Evolutionary conservation across 2,888 invertebrate genomes (phyloP).

Genomic region (Pseudococcus longispinus): DNA sequence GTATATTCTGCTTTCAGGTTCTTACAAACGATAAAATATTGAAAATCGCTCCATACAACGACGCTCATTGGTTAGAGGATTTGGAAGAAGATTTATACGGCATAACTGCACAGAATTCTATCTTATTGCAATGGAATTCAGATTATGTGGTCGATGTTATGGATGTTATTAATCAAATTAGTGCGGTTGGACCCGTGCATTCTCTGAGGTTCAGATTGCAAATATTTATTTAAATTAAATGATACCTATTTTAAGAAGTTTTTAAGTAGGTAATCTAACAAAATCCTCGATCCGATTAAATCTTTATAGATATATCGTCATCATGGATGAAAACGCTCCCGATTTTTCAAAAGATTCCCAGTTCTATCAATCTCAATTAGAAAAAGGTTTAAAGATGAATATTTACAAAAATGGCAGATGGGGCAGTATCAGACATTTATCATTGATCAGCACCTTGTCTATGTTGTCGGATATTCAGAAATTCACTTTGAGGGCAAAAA

Average conservation of each 20-base stretch:
- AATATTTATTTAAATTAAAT: too few relatives aligned
- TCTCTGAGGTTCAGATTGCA: background rate
- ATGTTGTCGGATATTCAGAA: background rate
- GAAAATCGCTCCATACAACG: background rate
- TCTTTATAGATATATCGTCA: slow-evolving; percentile 11
- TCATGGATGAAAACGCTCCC: background rate
- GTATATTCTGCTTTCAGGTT: background rate
- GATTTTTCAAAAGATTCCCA: background rate
- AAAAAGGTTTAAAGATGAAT: slow-evolving; percentile 55
- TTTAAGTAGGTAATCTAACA: too few relatives aligned
- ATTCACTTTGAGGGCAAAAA: background rate
- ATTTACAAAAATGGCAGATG: slow-evolving; percentile 54
- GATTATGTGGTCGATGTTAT: background rate
- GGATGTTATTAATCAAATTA: slow-evolving; percentile 31
- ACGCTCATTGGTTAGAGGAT: slow-evolving; percentile 40
- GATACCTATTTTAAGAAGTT: too few relatives aligned
- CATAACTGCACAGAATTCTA: background rate
- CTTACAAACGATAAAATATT: background rate
- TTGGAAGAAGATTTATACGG: slow-evolving; percentile 49
- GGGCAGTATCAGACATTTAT: slow-evolving; percentile 48
- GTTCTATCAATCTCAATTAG: slow-evolving; percentile 51
- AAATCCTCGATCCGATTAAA: too few relatives aligned
- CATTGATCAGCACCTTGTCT: background rate
- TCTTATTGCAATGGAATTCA: slow-evolving; percentile 48
- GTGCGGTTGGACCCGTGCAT: background rate